A percentile compares a stretch with the other conserved stretches of the same genome.
phyloP scores from a whole-genome alignment of 1,140 invertebrate species.

The Panonychus citri region DNA sequence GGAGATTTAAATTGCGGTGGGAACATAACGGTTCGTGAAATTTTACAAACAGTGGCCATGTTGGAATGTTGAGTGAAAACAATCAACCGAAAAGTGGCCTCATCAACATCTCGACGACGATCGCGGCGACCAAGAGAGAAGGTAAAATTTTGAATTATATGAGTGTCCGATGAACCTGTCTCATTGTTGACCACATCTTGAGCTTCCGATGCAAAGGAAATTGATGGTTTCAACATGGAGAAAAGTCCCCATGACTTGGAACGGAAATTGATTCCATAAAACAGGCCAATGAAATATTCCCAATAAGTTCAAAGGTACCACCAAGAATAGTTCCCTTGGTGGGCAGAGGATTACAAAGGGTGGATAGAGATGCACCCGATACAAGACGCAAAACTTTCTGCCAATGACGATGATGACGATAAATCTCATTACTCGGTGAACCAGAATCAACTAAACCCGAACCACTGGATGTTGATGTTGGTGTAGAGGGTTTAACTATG shows the following conservation, averaged over 20 bases:
- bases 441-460: neutral
- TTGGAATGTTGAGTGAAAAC: conserved; percentile 25
- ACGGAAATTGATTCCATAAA: conserved; percentile 95
- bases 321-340: conserved; percentile 58
- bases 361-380: conserved; percentile 45
- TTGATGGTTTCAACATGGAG: conserved; percentile 74
- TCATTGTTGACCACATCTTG: conserved; percentile 43
- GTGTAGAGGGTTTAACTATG: neutral
- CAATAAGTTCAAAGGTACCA: conserved; percentile 71
- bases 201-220: conserved; percentile 82
- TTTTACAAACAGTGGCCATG: conserved; percentile 48
- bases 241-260: conserved; percentile 91
- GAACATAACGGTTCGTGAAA: conserved; percentile 69
- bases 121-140: conserved; percentile 46
- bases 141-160: conserved; percentile 39
- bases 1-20: conserved; percentile 66
- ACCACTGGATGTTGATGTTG: neutral
- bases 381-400: conserved; percentile 50
- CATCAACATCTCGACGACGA: neutral
- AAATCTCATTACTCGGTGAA: no score
- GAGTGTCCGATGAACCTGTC: conserved; percentile 25
- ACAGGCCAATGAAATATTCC: conserved; percentile 79
- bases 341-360: conserved; percentile 40
- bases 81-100: neutral
- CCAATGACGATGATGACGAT: conserved; percentile 69